These are phyloP conservation scores for Phortica okadai DNA, from an alignment of 2,888 invertebrate genomes.

Conservation along the genomic window DNA sequence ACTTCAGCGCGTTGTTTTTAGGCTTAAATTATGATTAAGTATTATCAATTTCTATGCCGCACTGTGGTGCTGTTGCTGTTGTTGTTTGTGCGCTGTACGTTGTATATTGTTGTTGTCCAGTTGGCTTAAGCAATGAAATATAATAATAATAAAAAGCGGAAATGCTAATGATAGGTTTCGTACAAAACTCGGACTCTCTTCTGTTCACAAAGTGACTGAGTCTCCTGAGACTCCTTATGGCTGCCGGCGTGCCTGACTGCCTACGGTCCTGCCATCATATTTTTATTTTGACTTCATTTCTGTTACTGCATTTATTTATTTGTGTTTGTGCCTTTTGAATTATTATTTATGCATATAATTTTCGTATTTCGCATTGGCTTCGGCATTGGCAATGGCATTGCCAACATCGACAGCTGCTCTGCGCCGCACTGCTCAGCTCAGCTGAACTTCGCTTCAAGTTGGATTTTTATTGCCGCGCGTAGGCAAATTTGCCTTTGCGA, in stretches of 20 bases:
- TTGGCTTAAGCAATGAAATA: conserved; percentile 42
- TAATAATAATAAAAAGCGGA: conserved; percentile 76
- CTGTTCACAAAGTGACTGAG: conserved; percentile 4
- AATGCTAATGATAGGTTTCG: conserved; percentile 76
- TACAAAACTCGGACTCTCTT: conserved; percentile 37
- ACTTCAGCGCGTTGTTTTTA: conserved; percentile 37
- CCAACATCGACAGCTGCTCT: conserved; percentile 61
- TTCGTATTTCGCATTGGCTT: conserved; percentile 42
- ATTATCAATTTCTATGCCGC: conserved; percentile 55
- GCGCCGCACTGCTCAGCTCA: conserved; percentile 53
- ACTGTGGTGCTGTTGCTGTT: conserved; percentile 13
- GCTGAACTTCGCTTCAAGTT: conserved; percentile 22
- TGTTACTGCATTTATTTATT: conserved; percentile 42
- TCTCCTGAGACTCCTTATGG: not conserved
- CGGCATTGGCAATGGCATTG: not conserved
- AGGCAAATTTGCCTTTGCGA: conserved; percentile 63
- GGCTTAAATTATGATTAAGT: conserved; percentile 73
- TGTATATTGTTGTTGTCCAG: conserved; percentile 11
- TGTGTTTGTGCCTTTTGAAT: conserved; percentile 52
- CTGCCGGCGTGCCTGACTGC: not conserved
- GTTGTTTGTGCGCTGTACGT: conserved; percentile 13
- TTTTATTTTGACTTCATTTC: conserved; percentile 44
- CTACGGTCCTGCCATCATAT: conserved; percentile 32
- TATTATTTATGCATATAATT: conserved; percentile 75
- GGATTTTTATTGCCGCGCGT: conserved; percentile 42